These are phyloP conservation scores for Thoracochromis brauschi DNA, from an alignment of 2,113 vertebrate species.

Conservation along the genomic window DNA sequence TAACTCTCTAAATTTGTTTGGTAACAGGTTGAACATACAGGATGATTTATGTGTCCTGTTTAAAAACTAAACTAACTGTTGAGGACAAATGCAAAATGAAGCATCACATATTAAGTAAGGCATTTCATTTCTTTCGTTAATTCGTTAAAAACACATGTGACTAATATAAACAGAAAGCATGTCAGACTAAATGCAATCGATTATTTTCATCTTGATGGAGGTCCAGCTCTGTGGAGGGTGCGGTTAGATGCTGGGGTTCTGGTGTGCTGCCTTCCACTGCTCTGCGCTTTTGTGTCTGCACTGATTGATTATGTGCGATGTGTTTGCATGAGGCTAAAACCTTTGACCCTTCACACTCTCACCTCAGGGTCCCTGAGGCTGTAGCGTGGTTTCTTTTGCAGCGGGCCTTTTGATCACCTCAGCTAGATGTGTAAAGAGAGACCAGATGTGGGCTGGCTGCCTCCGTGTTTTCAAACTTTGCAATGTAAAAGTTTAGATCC, in stretches of 20 bases:
- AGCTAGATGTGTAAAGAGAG: not conserved
- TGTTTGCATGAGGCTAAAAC: slow-evolving; percentile 22
- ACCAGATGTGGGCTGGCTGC: slow-evolving; percentile 23
- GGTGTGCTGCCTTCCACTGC: not conserved
- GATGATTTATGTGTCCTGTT: not conserved
- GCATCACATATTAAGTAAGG: not conserved
- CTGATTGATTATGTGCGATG: slow-evolving; percentile 60
- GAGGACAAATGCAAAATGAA: not conserved
- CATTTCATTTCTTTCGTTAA: not conserved
- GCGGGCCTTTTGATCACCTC: slow-evolving; percentile 28
- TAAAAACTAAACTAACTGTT: not conserved
- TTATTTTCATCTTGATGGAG: not conserved
- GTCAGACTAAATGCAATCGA: not conserved
- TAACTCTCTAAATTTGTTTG: not conserved
- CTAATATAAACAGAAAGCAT: not conserved
- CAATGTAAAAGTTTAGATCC: not conserved
- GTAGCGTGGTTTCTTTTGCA: slow-evolving; percentile 4
- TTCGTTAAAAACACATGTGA: not conserved
- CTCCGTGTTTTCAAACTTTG: not conserved
- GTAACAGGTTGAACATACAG: not conserved
- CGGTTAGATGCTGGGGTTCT: not conserved
- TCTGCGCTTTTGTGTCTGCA: not conserved
- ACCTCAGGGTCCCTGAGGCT: slow-evolving; percentile 34
- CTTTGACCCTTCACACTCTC: slow-evolving; percentile 38
- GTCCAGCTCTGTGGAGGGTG: slow-evolving; percentile 2